phyloP scores from a whole-genome alignment of 2,113 vertebrate species.

The Oryzias curvinotus region DNA sequence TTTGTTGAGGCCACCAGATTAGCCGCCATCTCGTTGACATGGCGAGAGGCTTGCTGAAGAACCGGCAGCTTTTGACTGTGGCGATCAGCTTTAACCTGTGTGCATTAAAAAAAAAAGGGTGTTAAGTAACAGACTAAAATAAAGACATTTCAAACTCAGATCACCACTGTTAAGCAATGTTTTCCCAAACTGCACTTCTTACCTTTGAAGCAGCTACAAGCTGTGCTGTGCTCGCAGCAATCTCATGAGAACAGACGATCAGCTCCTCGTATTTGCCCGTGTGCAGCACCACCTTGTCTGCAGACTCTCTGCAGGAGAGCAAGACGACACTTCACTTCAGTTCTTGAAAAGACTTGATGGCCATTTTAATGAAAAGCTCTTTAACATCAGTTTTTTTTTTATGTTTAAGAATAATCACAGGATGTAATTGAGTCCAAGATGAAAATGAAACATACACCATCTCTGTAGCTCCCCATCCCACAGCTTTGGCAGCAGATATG shows the following conservation, averaged over 20 bases:
- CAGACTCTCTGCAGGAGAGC: slow-evolving; percentile 82
- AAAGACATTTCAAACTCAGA: too few species aligned
- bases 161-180: background rate
- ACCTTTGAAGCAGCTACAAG: slow-evolving; percentile 98
- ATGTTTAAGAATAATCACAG: background rate
- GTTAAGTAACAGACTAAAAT: background rate
- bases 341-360: background rate
- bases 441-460: slow-evolving; percentile 86
- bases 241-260: slow-evolving; percentile 96
- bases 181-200: background rate
- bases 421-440: background rate
- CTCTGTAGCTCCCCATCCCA: slow-evolving; percentile 96
- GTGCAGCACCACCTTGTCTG: slow-evolving; percentile 93
- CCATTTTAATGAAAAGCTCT: background rate
- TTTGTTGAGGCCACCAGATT: slow-evolving; percentile 91
- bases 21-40: slow-evolving; percentile 91
- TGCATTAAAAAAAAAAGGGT: background rate
- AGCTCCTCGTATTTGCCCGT: slow-evolving; percentile 93
- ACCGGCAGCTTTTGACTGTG: slow-evolving; percentile 82
- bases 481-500: slow-evolving; percentile 96
- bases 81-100: slow-evolving; percentile 91
- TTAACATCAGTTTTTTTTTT: background rate
- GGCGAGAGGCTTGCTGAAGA: slow-evolving; percentile 92
- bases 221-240: slow-evolving; percentile 95
- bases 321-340: background rate